Evolutionary conservation across 2,888 invertebrate genomes (phyloP).

Genomic region (Ochlodes sylvanus): DNA sequence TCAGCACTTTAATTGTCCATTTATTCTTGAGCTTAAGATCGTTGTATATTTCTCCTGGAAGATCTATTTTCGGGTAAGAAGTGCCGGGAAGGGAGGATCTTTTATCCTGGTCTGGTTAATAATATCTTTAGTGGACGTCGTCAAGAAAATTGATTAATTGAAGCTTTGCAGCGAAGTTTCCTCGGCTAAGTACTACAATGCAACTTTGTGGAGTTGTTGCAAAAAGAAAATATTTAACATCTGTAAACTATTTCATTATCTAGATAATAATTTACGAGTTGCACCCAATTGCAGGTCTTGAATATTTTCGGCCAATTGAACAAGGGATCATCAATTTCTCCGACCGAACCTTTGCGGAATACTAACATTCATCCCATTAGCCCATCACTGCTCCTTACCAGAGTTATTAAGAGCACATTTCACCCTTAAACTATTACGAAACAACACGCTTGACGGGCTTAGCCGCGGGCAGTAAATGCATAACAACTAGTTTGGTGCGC

Average conservation of each 20-base stretch:
- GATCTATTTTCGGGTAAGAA: slow-evolving; percentile 32
- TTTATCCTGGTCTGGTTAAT: slow-evolving; percentile 25
- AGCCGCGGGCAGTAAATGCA: slow-evolving; percentile 18
- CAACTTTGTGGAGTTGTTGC: slow-evolving; percentile 42
- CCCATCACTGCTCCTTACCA: too few relatives aligned
- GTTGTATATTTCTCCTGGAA: slow-evolving; percentile 40
- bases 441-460: slow-evolving; percentile 6
- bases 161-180: slow-evolving; percentile 54
- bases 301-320: too few relatives aligned
- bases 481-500: slow-evolving; percentile 10
- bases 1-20: slow-evolving; percentile 53
- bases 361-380: too few relatives aligned
- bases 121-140: slow-evolving; percentile 48
- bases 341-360: too few relatives aligned
- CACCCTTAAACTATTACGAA: slow-evolving; percentile 10
- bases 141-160: slow-evolving; percentile 67
- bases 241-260: neutral
- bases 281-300: neutral
- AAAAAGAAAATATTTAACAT: neutral
- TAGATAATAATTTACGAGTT: neutral
- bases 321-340: too few relatives aligned
- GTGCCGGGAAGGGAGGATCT: slow-evolving; percentile 25
- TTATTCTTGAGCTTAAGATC: slow-evolving; percentile 45
- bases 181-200: slow-evolving; percentile 42
- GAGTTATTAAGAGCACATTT: too few relatives aligned